Evolutionary conservation across 2,797 vertebrate genomes (phyloP), one percentile per base, ranked within the genome.

Genomic region (Hypotaenidia philippensis): DNA sequence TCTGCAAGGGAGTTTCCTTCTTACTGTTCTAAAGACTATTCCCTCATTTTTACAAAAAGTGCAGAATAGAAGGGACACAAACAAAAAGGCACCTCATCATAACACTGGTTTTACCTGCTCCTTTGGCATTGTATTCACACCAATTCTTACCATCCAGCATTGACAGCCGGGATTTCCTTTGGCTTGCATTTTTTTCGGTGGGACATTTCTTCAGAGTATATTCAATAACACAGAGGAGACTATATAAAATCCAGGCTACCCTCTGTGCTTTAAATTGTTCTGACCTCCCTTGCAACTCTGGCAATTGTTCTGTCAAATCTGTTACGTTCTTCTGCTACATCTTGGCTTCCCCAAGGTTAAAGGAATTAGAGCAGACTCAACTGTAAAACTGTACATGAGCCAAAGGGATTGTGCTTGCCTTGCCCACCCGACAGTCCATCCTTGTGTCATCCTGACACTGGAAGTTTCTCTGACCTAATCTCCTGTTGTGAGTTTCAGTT

Each of bases 231-330:
- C 0, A 92, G 64, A 86, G 22, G 78, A 91, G 74, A 72, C 6
- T 5, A 3, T 23, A 26, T 59, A 83, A 91, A 90, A 87, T 60
- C n/a, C 76, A 88, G 60, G 61, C 4, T 5, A 41, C 6, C 5
- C 38, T 89, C 83, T 76, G 53, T 86, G 49, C 41, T 87, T 87
- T 92, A 52, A 75, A 71, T 92, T 90, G 36, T 82, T 87, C 68
- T 83, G 60, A 87, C 64, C 15, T 56, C 25, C n/a, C 57, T 53
- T 63, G 59, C 89, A 69, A 79, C 31, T 63, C 59, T 40, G 34
- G n/a, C n/a, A 93, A 44, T 52, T 70, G 74, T 71, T 94, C 38
- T 91, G 61, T 57, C 75, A 75, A 79, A 84, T 83, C 36, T 64
- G 11, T 77, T 76, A 29, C 69, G 40, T 55, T 81, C 29, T 74